Evolutionary conservation across 1,140 invertebrate genomes (phyloP), one percentile per base, ranked within the genome.

Genomic region (Diachasmimorpha longicaudata): DNA sequence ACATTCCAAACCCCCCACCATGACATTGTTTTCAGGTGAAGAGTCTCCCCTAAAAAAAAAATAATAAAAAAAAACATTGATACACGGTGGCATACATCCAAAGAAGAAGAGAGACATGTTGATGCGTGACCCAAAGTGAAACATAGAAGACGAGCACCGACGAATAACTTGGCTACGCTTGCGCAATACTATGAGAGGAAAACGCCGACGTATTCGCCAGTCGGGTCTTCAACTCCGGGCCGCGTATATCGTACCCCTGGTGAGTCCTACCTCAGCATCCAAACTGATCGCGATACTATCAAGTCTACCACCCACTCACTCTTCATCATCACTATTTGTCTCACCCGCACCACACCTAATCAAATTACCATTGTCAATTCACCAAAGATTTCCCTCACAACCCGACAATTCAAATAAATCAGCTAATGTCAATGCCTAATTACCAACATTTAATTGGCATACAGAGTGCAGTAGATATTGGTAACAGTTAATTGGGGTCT

Each of bases 191-290:
- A 58, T 76, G 9, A 23, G 58, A 63, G 58, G 19, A 83, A 84
- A 82, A 79, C 81, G 81, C 81, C 39, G 68, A 63, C 81, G 83
- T 82, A 84, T 86, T 80, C 81, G 80, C 76, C 83, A 87, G 86
- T 87, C 85, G 86, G 84, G 81, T 82, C 81, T 85, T 84, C 83
- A 87, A 85, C 86, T 84, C 84, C 83, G 86, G 81, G 83, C 83
- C 84, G 86, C 81, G 84, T 81, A 80, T 82, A 81, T 82, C 46
- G 72, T 39, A 21, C 16, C 19, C 48, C 71, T 14, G 4, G 48
- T 6, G 11, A 31, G 37, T 48, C 69, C 46, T 48, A 48, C 39
- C 36, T 31, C 66, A 31, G 74, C 58, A 23, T 73, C 21, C 37
- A 16, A n/a, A 52, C 48, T 13, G 48, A 52, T 52, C 48, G 48